A percentile compares a stretch with the other conserved stretches of the same genome.
phyloP scores from a whole-genome alignment of 2,888 invertebrate genomes.

The Monoplex corrugatus region DNA sequence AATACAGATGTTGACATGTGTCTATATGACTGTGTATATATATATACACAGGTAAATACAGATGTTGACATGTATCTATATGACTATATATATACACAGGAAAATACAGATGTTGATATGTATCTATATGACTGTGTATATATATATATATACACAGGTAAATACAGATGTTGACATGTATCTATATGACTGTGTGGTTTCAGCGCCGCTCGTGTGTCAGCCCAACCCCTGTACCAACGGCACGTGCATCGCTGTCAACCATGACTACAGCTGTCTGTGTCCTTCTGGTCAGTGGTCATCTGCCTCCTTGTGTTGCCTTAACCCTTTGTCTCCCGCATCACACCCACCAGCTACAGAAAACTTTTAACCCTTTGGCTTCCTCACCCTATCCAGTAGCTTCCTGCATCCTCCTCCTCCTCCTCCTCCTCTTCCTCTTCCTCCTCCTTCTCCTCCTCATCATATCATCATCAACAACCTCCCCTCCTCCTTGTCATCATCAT shows the following conservation, averaged over 20 bases:
- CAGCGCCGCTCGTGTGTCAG: conserved; percentile 59
- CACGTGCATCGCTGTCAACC: conserved; percentile 59
- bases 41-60: not conserved
- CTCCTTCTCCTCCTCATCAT: too few species aligned
- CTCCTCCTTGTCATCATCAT: not conserved
- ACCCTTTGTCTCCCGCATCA: too few species aligned
- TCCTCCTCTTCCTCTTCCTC: too few species aligned
- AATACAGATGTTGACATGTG: too few species aligned
- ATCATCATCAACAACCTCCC: too few species aligned
- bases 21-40: not conserved
- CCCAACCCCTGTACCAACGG: conserved; percentile 65
- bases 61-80: too few species aligned
- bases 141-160: not conserved
- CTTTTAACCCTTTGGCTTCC: too few species aligned
- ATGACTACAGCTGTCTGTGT: conserved; percentile 65
- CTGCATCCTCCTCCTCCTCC: too few species aligned
- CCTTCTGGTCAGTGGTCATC: not conserved
- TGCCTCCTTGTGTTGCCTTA: too few species aligned
- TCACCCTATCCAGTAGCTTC: too few species aligned
- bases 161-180: not conserved
- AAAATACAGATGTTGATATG: not conserved
- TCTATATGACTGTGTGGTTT: not conserved
- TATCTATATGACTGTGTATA: not conserved
- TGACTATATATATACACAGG: too few species aligned
- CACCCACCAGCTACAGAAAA: too few species aligned